Percentiles rank a stretch among this genome's conserved stretches.
Evolutionary conservation across 2,797 vertebrate genomes (phyloP).

Genomic region (Pelodytes ibericus): DNA sequence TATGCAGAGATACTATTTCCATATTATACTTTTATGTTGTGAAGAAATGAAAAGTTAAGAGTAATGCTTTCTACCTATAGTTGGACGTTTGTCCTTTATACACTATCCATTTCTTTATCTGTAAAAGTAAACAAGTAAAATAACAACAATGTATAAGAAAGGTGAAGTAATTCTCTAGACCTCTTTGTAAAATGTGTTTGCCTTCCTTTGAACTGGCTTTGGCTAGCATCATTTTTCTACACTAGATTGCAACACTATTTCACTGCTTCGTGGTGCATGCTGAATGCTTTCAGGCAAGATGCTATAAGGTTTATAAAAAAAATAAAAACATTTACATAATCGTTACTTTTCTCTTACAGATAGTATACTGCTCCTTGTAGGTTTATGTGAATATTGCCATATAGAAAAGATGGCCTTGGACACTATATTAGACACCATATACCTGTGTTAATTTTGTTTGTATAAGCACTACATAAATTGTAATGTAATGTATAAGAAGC

Average conservation of each 20-base stretch:
- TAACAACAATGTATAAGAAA: too few relatives aligned
- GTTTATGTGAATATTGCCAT: conserved; percentile 65
- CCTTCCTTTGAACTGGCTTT: conserved; percentile 13
- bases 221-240: conserved; percentile 65
- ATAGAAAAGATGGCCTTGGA: too few relatives aligned
- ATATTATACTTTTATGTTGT: too few relatives aligned
- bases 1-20: too few relatives aligned
- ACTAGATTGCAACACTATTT: conserved; percentile 79
- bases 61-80: too few relatives aligned
- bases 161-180: background rate
- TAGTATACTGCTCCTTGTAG: conserved; percentile 76
- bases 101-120: too few relatives aligned
- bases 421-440: background rate
- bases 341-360: conserved; percentile 69
- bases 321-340: conserved; percentile 81
- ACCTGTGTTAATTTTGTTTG: too few relatives aligned
- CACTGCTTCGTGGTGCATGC: conserved; percentile 86
- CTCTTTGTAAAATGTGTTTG: background rate
- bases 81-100: too few relatives aligned
- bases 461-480: too few relatives aligned
- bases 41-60: too few relatives aligned
- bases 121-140: too few relatives aligned
- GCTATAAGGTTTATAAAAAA: conserved; percentile 86
- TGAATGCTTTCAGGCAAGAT: conserved; percentile 71
- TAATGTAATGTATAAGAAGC: too few relatives aligned